Percentiles rank a stretch among this genome's conserved stretches.
These are phyloP conservation scores for Orientallactaga sibirica DNA, from an alignment of 2,797 vertebrate genomes.

Conservation along the genomic window DNA sequence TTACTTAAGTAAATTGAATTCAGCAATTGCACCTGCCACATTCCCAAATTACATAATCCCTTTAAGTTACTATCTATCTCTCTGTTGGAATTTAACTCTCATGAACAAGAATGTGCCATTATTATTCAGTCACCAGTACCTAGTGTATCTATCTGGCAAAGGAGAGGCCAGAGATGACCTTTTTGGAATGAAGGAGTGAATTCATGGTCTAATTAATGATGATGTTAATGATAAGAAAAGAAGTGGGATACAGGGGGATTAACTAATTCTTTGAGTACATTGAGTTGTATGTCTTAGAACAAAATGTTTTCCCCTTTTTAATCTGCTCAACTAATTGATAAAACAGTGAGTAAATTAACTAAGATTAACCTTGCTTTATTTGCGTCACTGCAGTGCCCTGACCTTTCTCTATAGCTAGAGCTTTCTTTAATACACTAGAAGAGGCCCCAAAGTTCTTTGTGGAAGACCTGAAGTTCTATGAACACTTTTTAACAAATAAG, in stretches of 20 bases:
- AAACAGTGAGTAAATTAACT: background rate
- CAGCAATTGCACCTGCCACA: background rate
- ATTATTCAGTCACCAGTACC: background rate
- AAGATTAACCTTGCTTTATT: background rate
- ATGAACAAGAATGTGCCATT: background rate
- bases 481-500: background rate
- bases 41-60: background rate
- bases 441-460: background rate
- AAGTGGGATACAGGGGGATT: too few relatives aligned
- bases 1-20: background rate
- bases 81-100: background rate
- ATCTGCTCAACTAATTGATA: background rate
- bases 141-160: background rate
- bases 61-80: background rate
- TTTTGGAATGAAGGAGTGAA: background rate
- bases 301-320: background rate
- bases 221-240: background rate
- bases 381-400: background rate
- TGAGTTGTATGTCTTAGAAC: background rate
- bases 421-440: background rate
- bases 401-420: background rate
- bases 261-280: background rate
- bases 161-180: background rate
- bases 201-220: background rate
- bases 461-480: constrained; percentile 4